phyloP scores from a whole-genome alignment of 64 coral and sea anemone species.

The Porites lutea region DNA sequence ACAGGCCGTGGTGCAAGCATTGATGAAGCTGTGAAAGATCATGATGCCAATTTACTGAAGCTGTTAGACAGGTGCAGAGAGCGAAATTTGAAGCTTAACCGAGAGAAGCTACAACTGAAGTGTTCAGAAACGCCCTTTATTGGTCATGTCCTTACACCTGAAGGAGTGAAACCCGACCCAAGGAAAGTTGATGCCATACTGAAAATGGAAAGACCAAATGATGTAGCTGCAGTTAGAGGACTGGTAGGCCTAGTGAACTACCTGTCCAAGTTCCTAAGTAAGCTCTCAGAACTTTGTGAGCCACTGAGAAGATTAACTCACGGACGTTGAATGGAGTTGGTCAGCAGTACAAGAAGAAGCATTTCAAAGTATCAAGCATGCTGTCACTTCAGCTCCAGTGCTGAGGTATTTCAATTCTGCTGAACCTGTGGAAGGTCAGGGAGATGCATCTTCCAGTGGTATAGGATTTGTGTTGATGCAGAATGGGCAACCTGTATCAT shows the following conservation, averaged over 20 bases:
- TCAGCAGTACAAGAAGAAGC: neutral
- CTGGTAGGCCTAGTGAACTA: slow-evolving; percentile 25
- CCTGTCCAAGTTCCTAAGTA: slow-evolving; percentile 17
- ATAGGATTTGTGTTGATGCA: neutral
- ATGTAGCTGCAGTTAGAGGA: neutral
- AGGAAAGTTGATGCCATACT: neutral
- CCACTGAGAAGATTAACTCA: neutral
- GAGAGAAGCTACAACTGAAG: slow-evolving; percentile 2
- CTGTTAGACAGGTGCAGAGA: slow-evolving; percentile 1
- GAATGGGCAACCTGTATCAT: slow-evolving; percentile 1
- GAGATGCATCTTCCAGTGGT: slow-evolving; percentile 10
- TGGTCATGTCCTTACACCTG: neutral
- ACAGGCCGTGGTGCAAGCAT: neutral
- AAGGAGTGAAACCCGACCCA: neutral
- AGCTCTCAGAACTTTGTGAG: slow-evolving; percentile 6
- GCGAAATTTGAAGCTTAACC: neutral
- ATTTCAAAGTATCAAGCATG: slow-evolving; percentile 27
- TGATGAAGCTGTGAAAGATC: neutral
- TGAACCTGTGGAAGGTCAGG: neutral
- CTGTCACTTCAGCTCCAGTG: slow-evolving; percentile 7
- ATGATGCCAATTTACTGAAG: neutral
- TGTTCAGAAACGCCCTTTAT: neutral
- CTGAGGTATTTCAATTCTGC: neutral
- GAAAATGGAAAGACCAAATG: neutral
- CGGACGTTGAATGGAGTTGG: neutral